Conservation (phyloP, 2,113 vertebrate species). For the Aramus guarauna region DNA sequence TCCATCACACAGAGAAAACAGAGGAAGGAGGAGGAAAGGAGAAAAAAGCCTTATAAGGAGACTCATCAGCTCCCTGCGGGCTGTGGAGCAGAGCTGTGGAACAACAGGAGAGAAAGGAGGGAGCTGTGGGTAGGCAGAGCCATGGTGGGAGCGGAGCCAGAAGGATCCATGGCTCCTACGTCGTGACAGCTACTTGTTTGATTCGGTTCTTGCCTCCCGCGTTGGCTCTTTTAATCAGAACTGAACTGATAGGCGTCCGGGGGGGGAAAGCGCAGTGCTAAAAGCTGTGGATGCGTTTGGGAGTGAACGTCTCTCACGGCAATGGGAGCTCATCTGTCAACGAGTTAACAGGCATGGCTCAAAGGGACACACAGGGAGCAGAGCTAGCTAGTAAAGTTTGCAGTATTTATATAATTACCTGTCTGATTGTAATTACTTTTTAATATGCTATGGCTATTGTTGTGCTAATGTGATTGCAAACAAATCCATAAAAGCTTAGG, state of each 20-base stretch:
- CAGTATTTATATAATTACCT: constrained; percentile 27
- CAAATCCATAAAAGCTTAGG: background rate
- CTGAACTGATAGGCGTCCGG: background rate
- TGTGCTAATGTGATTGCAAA: background rate
- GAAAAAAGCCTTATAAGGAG: constrained; percentile 12
- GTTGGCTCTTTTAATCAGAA: background rate
- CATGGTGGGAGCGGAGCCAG: background rate
- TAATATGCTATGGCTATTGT: background rate
- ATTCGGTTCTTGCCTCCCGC: background rate
- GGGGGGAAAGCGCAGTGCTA: background rate
- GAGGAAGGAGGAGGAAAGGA: background rate
- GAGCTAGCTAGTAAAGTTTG: constrained; percentile 38
- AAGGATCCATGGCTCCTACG: background rate
- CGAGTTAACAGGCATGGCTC: background rate
- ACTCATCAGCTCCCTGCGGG: background rate
- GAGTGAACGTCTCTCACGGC: background rate
- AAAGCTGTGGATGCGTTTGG: background rate
- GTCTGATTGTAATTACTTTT: background rate
- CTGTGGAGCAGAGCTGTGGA: background rate
- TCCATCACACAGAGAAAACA: background rate
- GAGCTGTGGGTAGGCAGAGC: background rate
- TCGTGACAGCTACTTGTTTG: background rate
- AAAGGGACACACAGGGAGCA: background rate
- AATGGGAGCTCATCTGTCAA: constrained; percentile 1
- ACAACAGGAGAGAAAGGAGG: background rate